Evolutionary conservation across 2,797 vertebrate species (phyloP).

Genomic region (Sebastes elongatus): DNA sequence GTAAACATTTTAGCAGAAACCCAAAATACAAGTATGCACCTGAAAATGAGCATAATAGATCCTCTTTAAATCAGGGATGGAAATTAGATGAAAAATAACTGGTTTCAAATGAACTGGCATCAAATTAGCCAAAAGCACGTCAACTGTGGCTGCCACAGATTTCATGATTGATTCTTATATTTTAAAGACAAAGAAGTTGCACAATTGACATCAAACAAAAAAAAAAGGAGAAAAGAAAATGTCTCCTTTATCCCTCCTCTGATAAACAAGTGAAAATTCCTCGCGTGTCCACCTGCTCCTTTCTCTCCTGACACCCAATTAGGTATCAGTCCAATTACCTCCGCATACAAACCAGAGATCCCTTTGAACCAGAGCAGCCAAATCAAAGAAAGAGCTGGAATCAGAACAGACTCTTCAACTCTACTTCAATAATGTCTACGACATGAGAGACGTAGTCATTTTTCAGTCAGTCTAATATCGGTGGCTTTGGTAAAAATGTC

Average conservation of each 20-base stretch:
- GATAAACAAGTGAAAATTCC: slow-evolving; percentile 34
- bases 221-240: background rate
- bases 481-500: slow-evolving; percentile 37
- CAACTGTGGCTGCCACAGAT: background rate
- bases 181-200: background rate
- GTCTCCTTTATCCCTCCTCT: background rate
- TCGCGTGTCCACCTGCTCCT: slow-evolving; percentile 29
- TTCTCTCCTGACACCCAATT: slow-evolving; percentile 51
- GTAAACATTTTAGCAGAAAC: no score
- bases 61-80: background rate
- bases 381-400: slow-evolving; percentile 53
- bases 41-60: no score
- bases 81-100: background rate
- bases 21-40: no score
- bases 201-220: background rate
- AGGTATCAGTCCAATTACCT: slow-evolving; percentile 49
- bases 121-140: background rate
- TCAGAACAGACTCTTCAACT: slow-evolving; percentile 33
- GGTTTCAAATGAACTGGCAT: background rate
- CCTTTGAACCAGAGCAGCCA: slow-evolving; percentile 36
- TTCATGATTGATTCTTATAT: background rate
- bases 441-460: background rate
- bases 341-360: slow-evolving; percentile 48
- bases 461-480: slow-evolving; percentile 20
- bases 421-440: slow-evolving; percentile 34